These are phyloP conservation scores for Glareola pratincola DNA, from an alignment of 2,113 vertebrate species.

Conservation along the genomic window DNA sequence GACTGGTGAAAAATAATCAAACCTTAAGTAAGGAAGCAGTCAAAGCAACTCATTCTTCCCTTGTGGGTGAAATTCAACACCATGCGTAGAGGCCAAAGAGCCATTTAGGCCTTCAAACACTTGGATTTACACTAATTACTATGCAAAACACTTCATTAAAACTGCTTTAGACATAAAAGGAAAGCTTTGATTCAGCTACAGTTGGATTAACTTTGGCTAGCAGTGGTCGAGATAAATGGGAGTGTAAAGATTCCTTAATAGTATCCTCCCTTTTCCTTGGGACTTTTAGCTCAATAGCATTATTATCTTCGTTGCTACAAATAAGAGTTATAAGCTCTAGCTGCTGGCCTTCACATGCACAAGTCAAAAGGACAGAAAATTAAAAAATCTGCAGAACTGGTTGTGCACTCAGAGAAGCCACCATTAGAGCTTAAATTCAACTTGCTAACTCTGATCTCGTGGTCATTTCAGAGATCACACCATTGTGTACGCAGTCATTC, in stretches of 20 bases:
- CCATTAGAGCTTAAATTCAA: not conserved
- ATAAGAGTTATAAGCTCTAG: not conserved
- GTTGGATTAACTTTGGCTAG: not conserved
- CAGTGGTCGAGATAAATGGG: not conserved
- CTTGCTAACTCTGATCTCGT: not conserved
- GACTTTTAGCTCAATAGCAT: not conserved
- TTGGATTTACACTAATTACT: not conserved
- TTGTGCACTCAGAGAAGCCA: not conserved
- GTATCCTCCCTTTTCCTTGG: not conserved
- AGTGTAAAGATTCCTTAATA: not conserved
- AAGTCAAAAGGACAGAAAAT: not conserved
- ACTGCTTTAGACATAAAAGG: not conserved
- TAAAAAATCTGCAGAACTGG: not conserved
- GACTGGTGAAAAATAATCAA: not conserved
- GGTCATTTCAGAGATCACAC: not conserved
- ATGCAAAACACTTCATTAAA: not conserved
- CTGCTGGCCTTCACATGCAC: not conserved
- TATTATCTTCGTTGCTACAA: not conserved
- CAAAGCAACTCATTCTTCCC: not conserved
- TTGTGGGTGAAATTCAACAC: not conserved
- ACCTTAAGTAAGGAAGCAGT: not conserved
- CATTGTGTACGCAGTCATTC: not conserved
- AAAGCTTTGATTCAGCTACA: not conserved
- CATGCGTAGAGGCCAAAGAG: not conserved
- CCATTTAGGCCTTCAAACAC: not conserved